A percentile compares a stretch with the other conserved stretches of the same genome.
Conservation (phyloP, 2,888 invertebrate genomes). For the Apocheima hispidaria region DNA sequence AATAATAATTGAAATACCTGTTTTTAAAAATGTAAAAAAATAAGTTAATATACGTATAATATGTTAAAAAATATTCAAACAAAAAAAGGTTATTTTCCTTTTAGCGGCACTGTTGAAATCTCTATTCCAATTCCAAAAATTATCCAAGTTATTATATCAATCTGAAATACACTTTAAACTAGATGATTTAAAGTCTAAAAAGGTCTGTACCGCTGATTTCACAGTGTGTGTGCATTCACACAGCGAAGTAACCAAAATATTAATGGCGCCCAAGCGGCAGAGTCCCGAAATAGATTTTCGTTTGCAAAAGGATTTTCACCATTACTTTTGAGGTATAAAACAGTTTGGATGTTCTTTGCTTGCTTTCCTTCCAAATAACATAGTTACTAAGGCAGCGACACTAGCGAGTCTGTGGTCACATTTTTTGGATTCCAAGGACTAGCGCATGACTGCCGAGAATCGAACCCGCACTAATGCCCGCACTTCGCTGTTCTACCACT, state of each 20-base stretch:
- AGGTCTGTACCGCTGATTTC: constrained; percentile 34
- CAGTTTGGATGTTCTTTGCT: too few relatives aligned
- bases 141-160: constrained; percentile 46
- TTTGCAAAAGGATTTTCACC: constrained; percentile 27
- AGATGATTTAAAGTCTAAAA: neutral
- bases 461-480: too few relatives aligned
- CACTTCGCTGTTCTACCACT: too few relatives aligned
- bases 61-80: too few relatives aligned
- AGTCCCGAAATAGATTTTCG: constrained; percentile 63
- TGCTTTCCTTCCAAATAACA: too few relatives aligned
- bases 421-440: too few relatives aligned
- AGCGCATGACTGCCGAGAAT: too few relatives aligned
- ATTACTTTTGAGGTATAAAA: neutral
- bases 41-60: too few relatives aligned
- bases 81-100: neutral
- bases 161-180: constrained; percentile 42
- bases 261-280: constrained; percentile 54
- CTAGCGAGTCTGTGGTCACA: too few relatives aligned
- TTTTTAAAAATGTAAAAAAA: too few relatives aligned
- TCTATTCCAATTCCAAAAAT: constrained; percentile 57
- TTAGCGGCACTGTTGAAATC: neutral
- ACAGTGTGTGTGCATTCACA: constrained; percentile 50
- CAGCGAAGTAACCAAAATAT: constrained; percentile 66
- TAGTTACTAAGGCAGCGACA: too few relatives aligned
- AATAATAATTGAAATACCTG: too few relatives aligned